A percentile compares a stretch with the other conserved stretches of the same genome.
Evolutionary conservation across 2,888 invertebrate species (phyloP).

Genomic region (Petrophora chlorosata): DNA sequence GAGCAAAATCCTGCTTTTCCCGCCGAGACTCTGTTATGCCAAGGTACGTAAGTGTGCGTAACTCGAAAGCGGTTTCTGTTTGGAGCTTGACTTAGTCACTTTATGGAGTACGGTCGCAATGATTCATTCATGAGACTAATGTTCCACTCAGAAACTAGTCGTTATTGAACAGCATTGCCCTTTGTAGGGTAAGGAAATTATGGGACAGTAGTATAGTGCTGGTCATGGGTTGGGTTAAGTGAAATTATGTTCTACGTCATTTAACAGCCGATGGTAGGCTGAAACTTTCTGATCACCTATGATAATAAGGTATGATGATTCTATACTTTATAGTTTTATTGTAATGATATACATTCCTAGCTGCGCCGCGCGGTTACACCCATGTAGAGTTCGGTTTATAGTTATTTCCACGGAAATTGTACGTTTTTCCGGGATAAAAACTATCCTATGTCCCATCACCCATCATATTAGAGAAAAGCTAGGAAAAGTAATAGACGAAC

Average conservation of each 20-base stretch:
- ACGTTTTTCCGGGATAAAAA: too few species aligned
- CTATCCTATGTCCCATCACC: too few species aligned
- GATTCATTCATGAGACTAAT: conserved; percentile 83
- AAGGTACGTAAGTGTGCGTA: not conserved
- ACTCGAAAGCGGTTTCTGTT: not conserved
- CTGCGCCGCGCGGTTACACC: too few species aligned
- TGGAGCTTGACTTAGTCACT: conserved; percentile 1
- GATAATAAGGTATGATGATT: too few species aligned
- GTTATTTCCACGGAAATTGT: too few species aligned
- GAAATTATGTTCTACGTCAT: conserved; percentile 6
- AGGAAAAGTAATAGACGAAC: too few species aligned
- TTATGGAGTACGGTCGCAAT: conserved; percentile 57
- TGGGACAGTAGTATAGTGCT: conserved; percentile 14
- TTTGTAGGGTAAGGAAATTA: conserved; percentile 39
- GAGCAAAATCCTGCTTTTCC: not conserved
- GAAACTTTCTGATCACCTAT: not conserved
- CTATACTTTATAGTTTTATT: too few species aligned
- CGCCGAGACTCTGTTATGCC: not conserved
- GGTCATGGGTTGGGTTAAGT: conserved; percentile 13
- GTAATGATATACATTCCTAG: too few species aligned
- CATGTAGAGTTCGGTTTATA: too few species aligned
- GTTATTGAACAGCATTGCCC: conserved; percentile 52
- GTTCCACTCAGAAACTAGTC: conserved; percentile 68
- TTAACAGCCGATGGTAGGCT: not conserved
- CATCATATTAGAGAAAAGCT: too few species aligned